Percentiles rank a stretch among this genome's conserved stretches.
Conservation (phyloP, 2,888 invertebrate genomes). For the Hipparchia sbordonii region DNA sequence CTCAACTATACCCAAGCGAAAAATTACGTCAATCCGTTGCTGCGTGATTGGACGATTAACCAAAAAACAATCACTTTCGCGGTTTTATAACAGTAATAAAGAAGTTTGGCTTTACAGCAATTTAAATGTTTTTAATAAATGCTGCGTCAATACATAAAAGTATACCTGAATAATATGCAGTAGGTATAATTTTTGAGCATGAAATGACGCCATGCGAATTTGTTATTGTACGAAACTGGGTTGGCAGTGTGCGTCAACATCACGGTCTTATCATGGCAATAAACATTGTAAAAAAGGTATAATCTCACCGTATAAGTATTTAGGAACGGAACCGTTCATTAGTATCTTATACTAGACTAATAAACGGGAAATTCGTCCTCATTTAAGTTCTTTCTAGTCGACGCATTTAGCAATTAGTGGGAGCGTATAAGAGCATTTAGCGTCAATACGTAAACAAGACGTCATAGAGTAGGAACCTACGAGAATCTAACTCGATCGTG, state of each 20-base stretch:
- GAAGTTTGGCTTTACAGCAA: too few species aligned
- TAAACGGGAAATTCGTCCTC: conserved; percentile 21
- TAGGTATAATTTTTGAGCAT: not conserved
- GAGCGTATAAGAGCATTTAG: conserved; percentile 17
- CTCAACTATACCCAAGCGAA: too few species aligned
- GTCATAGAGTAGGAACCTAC: not conserved
- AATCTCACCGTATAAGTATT: conserved; percentile 24
- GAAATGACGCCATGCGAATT: conserved; percentile 3
- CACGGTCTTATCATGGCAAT: conserved; percentile 21
- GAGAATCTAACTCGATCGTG: conserved; percentile 17
- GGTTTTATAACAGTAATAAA: too few species aligned
- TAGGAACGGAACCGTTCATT: conserved; percentile 25
- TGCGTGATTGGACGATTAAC: too few species aligned
- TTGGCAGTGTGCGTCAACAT: conserved; percentile 16
- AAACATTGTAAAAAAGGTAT: conserved; percentile 7
- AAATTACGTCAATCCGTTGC: too few species aligned
- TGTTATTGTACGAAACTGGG: conserved; percentile 20
- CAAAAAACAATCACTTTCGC: too few species aligned
- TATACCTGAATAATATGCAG: not conserved
- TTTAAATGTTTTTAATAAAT: not conserved
- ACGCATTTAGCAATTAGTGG: conserved; percentile 18
- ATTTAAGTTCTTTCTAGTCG: conserved; percentile 14
- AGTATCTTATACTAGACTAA: conserved; percentile 13
- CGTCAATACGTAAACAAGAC: conserved; percentile 29
- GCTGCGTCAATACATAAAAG: not conserved